phyloP scores from a whole-genome alignment of 2,888 invertebrate species.

The Tachina lurida region DNA sequence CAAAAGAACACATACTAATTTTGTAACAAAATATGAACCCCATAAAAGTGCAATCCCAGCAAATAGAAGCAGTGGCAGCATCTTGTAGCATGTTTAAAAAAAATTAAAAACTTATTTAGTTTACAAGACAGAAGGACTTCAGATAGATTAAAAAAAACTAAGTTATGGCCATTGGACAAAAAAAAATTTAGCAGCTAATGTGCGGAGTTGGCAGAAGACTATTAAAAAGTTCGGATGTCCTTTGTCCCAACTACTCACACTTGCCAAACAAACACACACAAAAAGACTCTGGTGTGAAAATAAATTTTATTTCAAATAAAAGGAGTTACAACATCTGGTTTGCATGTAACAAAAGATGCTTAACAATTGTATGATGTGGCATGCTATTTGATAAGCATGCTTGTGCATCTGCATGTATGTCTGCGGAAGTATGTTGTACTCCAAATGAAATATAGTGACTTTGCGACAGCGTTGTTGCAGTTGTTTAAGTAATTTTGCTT shows the following conservation, averaged over 20 bases:
- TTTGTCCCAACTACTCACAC: slow-evolving; percentile 67
- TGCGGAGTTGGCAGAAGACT: slow-evolving; percentile 36
- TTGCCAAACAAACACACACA: slow-evolving; percentile 4
- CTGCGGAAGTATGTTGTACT: slow-evolving; percentile 24
- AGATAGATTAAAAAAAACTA: slow-evolving; percentile 14
- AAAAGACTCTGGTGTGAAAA: slow-evolving; percentile 77
- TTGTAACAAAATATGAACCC: slow-evolving; percentile 80
- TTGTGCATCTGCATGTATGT: slow-evolving; percentile 6
- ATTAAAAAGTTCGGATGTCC: slow-evolving; percentile 74
- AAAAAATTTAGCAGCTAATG: slow-evolving; percentile 12
- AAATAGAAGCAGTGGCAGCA: slow-evolving; percentile 73
- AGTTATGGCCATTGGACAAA: slow-evolving; percentile 30
- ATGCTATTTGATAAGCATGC: slow-evolving; percentile 38
- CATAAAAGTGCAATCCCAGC: slow-evolving; percentile 76
- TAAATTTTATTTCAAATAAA: slow-evolving; percentile 76
- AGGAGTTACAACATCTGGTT: slow-evolving; percentile 74
- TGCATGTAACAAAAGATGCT: slow-evolving; percentile 73
- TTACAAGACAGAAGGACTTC: slow-evolving; percentile 34
- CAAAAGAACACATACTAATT: slow-evolving; percentile 78
- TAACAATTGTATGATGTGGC: slow-evolving; percentile 61
- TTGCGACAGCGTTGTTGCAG: slow-evolving; percentile 31
- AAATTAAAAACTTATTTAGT: slow-evolving; percentile 56
- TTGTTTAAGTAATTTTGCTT: slow-evolving; percentile 42
- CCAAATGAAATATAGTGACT: slow-evolving; percentile 53
- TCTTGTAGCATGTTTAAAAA: slow-evolving; percentile 76